These are phyloP conservation scores for Tenthredo notha DNA, from an alignment of 2,888 invertebrate genomes.

Conservation along the genomic window DNA sequence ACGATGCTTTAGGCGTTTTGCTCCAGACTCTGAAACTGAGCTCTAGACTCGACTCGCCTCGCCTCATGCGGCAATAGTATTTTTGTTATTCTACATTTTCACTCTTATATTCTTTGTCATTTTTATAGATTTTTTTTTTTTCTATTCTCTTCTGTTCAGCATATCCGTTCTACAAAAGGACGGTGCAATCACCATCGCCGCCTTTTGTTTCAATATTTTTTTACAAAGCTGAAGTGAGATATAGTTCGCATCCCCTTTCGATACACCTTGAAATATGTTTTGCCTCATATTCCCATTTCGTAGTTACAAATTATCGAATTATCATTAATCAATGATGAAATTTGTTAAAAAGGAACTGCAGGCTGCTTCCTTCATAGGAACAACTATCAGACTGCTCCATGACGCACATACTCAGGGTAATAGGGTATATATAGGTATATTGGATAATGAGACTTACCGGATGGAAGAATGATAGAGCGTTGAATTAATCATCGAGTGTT, in stretches of 20 bases:
- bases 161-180: background rate
- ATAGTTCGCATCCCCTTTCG: background rate
- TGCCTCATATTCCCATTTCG: background rate
- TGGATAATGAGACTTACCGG: background rate
- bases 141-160: background rate
- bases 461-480: background rate
- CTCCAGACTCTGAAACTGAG: conserved; percentile 15
- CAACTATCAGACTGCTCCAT: background rate
- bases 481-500: background rate
- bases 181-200: background rate
- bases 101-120: background rate
- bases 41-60: background rate
- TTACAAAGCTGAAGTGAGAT: background rate
- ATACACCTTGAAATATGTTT: background rate
- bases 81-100: conserved; percentile 19
- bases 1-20: conserved; percentile 26
- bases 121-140: background rate
- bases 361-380: background rate
- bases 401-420: background rate
- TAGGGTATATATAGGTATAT: background rate
- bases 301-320: background rate
- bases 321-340: background rate
- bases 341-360: background rate
- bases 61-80: background rate
- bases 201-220: background rate